Base-by-base conservation (phyloP, 2,797 vertebrate genomes). In the Dermochelys coriacea region DNA sequence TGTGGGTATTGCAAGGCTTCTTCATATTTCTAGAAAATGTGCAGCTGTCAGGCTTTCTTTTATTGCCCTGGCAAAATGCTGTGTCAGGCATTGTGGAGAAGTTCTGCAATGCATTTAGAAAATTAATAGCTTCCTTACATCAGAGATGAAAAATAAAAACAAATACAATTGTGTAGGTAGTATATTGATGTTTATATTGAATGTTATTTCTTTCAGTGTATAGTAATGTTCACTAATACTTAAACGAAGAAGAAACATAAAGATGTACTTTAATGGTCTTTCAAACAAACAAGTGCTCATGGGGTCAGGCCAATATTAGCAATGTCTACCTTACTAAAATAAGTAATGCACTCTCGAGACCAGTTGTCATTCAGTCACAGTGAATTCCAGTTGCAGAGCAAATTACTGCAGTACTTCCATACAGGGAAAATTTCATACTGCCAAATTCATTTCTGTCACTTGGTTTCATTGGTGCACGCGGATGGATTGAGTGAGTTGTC, bases 1-100 rank as follows among this genome's bases (percentile, higher is more conserved):
- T 97, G 96, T 98, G 97, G 97, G 95, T 96, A 97, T 96, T 98
- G 98, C 97, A 98, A 97, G 93, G 94, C 97, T 98, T 98, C 97
- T 98, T 97, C 98, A 97, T 95, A 95, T 93, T 95, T 97, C 95
- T 97, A 98, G 98, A 98, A 97, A 98, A 98, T 97, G 37, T 98
- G 98, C 98, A 98, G 98, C 98, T 98, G 98, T 98, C 96, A 98
- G 97, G 71, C 71, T 91, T 97, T 94, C 93, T 96, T 96, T 94
- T 93, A 96, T 94, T 97, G 82, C 86, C 96, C 97, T 98, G 97
- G 96, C 95, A 98, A 97, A 97, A 97, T 98, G 96, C 98, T 97
- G 97, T 98, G 98, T 98, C 98, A 98, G 98, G 97, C 98, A 97
- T 97, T 96, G 79, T 0, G 0, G 91, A 94, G 89, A 95, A 96